Percentiles rank a stretch among this genome's conserved stretches.
These are phyloP conservation scores for Chironomus tentans DNA, from an alignment of 2,888 invertebrate species.

Conservation along the genomic window DNA sequence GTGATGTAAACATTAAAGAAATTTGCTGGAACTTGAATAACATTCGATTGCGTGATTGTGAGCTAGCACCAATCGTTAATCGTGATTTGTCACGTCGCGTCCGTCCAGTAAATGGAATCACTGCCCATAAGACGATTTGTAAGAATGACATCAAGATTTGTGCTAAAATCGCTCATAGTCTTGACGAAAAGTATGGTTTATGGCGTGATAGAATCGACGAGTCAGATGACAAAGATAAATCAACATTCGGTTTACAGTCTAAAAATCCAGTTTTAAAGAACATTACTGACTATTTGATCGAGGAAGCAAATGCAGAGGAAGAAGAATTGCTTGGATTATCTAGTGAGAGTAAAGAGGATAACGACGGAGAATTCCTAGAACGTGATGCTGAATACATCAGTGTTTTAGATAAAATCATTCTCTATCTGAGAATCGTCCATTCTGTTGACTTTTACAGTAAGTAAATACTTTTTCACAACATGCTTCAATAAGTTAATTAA, in stretches of 20 bases:
- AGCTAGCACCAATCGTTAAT: slow-evolving; percentile 92
- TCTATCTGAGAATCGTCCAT: slow-evolving; percentile 93
- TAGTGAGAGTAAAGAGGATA: slow-evolving; percentile 44
- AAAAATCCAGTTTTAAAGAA: slow-evolving; percentile 92
- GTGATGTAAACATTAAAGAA: slow-evolving; percentile 96
- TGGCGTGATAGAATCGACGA: slow-evolving; percentile 54
- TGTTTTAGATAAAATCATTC: slow-evolving; percentile 69
- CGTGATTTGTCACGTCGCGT: slow-evolving; percentile 90
- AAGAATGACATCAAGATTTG: slow-evolving; percentile 87
- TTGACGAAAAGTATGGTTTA: slow-evolving; percentile 74
- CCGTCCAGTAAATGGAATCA: slow-evolving; percentile 82
- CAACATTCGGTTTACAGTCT: slow-evolving; percentile 39
- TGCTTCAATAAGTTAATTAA: slow-evolving; percentile 44
- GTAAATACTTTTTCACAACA: no score
- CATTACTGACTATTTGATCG: slow-evolving; percentile 94
- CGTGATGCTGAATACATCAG: slow-evolving; percentile 61
- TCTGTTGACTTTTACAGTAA: slow-evolving; percentile 92
- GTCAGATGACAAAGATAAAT: not conserved
- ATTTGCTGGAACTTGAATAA: slow-evolving; percentile 99
- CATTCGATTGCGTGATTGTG: slow-evolving; percentile 80
- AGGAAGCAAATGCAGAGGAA: slow-evolving; percentile 97
- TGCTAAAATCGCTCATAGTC: slow-evolving; percentile 81
- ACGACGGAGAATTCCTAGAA: slow-evolving; percentile 51
- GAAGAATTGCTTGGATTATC: slow-evolving; percentile 76
- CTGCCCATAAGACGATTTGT: slow-evolving; percentile 79